Evolutionary conservation across 2,888 invertebrate species (phyloP).

Genomic region (Timandra comae): DNA sequence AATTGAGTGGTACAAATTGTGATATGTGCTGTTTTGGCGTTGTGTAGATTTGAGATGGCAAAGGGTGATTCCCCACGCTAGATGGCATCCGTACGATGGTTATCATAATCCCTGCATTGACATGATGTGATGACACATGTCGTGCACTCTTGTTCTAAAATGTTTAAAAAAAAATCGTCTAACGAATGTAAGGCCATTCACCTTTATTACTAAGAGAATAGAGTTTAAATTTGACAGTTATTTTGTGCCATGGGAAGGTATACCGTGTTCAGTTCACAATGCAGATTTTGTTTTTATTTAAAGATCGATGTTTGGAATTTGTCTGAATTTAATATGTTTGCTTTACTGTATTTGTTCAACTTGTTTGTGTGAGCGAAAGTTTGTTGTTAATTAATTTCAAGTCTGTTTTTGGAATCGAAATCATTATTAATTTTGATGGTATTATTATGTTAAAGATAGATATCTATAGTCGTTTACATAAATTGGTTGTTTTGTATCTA

Average conservation of each 20-base stretch:
- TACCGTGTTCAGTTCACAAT: slow-evolving; percentile 59
- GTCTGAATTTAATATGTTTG: slow-evolving; percentile 32
- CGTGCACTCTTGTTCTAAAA: slow-evolving; percentile 68
- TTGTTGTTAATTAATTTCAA: slow-evolving; percentile 36
- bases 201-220: slow-evolving; percentile 31
- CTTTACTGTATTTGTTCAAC: slow-evolving; percentile 43
- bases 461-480: too few relatives aligned
- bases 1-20: slow-evolving; percentile 14
- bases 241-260: slow-evolving; percentile 51
- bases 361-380: slow-evolving; percentile 47
- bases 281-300: slow-evolving; percentile 58
- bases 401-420: slow-evolving; percentile 12
- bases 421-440: too few relatives aligned
- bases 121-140: slow-evolving; percentile 77
- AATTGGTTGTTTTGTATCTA: too few relatives aligned
- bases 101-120: slow-evolving; percentile 77
- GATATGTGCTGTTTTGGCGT: slow-evolving; percentile 40
- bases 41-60: slow-evolving; percentile 52
- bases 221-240: slow-evolving; percentile 23
- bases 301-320: slow-evolving; percentile 47
- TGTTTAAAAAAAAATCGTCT: slow-evolving; percentile 55
- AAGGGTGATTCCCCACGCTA: slow-evolving; percentile 72
- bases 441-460: too few relatives aligned
- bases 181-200: slow-evolving; percentile 18
- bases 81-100: slow-evolving; percentile 74